Evolutionary conservation across 30 jellyfish, hydroid and myxozoan species (phyloP), one percentile per base, ranked within the genome.

Genomic region (Chironex yamaguchii): DNA sequence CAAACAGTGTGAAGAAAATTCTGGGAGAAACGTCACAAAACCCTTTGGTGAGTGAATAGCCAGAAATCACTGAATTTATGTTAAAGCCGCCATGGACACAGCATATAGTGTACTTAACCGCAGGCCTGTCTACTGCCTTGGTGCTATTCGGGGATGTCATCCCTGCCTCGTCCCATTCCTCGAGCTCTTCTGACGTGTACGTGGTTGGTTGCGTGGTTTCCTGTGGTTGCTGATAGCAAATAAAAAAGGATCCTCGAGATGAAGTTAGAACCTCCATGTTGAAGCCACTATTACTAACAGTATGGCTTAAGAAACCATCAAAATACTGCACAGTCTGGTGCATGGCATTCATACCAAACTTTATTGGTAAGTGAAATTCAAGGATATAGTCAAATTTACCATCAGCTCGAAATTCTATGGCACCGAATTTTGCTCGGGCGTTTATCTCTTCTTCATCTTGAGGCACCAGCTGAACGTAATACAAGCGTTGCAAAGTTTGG

Each of bases 51-150:
- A 20, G 48, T 54, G 66, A 31, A 6, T 6, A 42, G 9, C 58
- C 58, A n/a, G 92, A 62, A 11, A 89, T 87, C 3, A 77, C 29
- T 36, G 91, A 81, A 13, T 28, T 68, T 25, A 86, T 21, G 3
- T 87, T 65, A 51, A 80, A 92, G 20, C 96, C 98, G 14, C 90
- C 92, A 54, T 92, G 98, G 3, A 92, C 49, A 52, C 98, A 92
- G 54, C 85, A 80, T 1, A 92, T 63, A 2, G 97, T 69, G 36
- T 92, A 92, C 2, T 76, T 67, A 12, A 62, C 76, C 2, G 88
- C 62, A 20, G 64, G 26, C n/a, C 93, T 14, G 25, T 86, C 96
- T 62, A 62, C 87, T 29, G 68, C 83, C 6, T 6, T 29, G 2
- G 89, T 24, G 2, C 81, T 34, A 14, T 20, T 23, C 17, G 97